These are phyloP conservation scores for Chironomus striatipennis DNA, from an alignment of 1,140 invertebrate species.

Conservation along the genomic window DNA sequence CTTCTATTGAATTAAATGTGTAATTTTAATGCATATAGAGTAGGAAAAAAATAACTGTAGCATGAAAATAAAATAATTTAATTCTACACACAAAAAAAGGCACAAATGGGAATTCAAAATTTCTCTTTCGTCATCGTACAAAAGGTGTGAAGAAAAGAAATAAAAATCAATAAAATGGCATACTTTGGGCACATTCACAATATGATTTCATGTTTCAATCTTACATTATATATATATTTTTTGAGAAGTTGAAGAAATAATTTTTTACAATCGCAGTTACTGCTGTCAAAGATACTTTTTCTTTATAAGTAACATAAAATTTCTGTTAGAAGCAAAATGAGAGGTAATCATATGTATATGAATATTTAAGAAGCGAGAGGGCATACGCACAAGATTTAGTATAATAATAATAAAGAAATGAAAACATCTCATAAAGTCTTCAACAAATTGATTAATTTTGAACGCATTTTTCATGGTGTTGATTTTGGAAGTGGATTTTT, in stretches of 20 bases:
- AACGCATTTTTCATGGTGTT: too few relatives aligned
- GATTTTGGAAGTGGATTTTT: too few relatives aligned
- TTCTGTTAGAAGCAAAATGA: background rate
- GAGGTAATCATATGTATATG: background rate
- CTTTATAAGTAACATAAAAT: too few relatives aligned
- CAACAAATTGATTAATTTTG: too few relatives aligned
- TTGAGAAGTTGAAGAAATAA: background rate
- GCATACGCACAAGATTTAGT: too few relatives aligned
- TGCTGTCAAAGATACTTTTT: slow-evolving; percentile 7
- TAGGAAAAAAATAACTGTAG: background rate
- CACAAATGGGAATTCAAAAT: background rate
- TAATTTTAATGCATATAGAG: background rate
- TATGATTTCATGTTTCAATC: background rate
- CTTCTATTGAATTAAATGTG: background rate
- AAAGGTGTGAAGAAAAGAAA: background rate
- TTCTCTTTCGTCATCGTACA: slow-evolving; percentile 12
- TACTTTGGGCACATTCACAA: background rate
- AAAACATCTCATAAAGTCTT: too few relatives aligned
- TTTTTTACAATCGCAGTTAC: background rate
- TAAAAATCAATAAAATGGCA: slow-evolving; percentile 9
- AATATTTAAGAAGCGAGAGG: too few relatives aligned
- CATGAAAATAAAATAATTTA: background rate
- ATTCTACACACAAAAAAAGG: too few relatives aligned
- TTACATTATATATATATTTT: too few relatives aligned
- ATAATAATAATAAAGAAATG: too few relatives aligned